Base-by-base conservation (phyloP, 1,140 invertebrate genomes). In the Teleogryllus occipitalis region DNA sequence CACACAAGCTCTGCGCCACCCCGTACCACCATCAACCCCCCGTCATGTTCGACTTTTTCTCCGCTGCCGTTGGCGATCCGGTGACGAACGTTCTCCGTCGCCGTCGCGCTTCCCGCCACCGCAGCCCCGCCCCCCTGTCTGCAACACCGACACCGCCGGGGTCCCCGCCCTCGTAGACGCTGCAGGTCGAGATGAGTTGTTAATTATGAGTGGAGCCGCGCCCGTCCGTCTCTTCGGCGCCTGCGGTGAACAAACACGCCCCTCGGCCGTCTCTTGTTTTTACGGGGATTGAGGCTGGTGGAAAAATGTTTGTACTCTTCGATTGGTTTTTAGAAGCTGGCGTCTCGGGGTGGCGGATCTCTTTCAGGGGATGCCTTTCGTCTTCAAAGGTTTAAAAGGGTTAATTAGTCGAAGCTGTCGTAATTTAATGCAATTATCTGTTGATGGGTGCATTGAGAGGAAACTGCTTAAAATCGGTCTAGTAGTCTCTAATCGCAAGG, bases 401-500 rank as follows among this genome's bases (percentile, higher is more conserved):
- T 65, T 65, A 65, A 65, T 65, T 65, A 65, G 54, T 65, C 54
- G 54, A 18, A 18, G 18, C 18, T 65, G 54, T 14, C 18, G 54
- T 65, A 65, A 65, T 65, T 65, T 65, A 65, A 65, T 65, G 54
- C 54, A 65, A 65, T 65, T 65, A 65, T 65, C 54, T 65, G 54
- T 65, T 65, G 54, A 14, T 65, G 54, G 18, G 18, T 14, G 54
- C 18, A 65, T 65, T 65, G 18, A 65, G 54, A 7, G 54, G 54
- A 65, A 18, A 65, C 10, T 65, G 54, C 18, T 18, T 65, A 65
- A 65, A 65, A 10, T 65, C 54, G 54, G 10, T 18, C 10, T 65
- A 65, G 54, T 14, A 65, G 54, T 65, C 54, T 65, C 54, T 65
- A 65, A 65, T 65, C 54, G 18, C 18, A 18, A 65, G 18, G 54